Evolutionary conservation across 2,113 vertebrate genomes (phyloP).

Genomic region (Cyphomyrus plagiostoma): DNA sequence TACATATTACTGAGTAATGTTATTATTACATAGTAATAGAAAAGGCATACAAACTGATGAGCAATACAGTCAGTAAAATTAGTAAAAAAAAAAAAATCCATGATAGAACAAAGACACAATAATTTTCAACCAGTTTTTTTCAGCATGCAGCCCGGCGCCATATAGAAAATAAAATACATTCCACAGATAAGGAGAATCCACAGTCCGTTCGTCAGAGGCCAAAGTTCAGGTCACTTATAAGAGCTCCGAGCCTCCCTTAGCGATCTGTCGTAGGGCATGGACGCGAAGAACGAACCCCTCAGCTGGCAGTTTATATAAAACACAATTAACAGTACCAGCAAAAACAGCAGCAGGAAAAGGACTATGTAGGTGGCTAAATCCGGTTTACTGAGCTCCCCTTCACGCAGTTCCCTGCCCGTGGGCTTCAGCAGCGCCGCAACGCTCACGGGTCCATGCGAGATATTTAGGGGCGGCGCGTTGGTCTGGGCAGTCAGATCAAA

Average conservation of each 20-base stretch:
- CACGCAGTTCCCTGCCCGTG: slow-evolving; percentile 73
- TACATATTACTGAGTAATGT: background rate
- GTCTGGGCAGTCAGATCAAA: slow-evolving; percentile 73
- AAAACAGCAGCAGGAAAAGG: slow-evolving; percentile 85
- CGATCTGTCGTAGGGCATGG: slow-evolving; percentile 93
- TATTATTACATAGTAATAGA: background rate
- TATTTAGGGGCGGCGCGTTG: slow-evolving; percentile 72
- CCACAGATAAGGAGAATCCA: background rate
- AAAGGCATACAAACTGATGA: background rate
- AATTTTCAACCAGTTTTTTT: background rate
- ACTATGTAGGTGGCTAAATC: slow-evolving; percentile 89
- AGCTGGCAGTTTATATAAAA: slow-evolving; percentile 98
- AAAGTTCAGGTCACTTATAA: slow-evolving; percentile 62
- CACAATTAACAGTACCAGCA: slow-evolving; percentile 85
- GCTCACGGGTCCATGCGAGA: slow-evolving; percentile 80
- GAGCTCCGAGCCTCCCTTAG: slow-evolving; percentile 85
- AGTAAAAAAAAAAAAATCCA: background rate
- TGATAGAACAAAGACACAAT: background rate
- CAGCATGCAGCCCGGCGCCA: background rate
- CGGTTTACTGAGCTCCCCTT: slow-evolving; percentile 82
- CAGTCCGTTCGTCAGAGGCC: background rate
- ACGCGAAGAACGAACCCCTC: slow-evolving; percentile 91
- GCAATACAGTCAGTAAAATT: background rate
- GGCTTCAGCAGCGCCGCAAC: slow-evolving; percentile 82
- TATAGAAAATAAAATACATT: slow-evolving; percentile 15